A percentile compares a stretch with the other conserved stretches of the same genome.
These are phyloP conservation scores for Drosophila aff. DNA, from an alignment of 1,140 invertebrate species.

Conservation along the genomic window DNA sequence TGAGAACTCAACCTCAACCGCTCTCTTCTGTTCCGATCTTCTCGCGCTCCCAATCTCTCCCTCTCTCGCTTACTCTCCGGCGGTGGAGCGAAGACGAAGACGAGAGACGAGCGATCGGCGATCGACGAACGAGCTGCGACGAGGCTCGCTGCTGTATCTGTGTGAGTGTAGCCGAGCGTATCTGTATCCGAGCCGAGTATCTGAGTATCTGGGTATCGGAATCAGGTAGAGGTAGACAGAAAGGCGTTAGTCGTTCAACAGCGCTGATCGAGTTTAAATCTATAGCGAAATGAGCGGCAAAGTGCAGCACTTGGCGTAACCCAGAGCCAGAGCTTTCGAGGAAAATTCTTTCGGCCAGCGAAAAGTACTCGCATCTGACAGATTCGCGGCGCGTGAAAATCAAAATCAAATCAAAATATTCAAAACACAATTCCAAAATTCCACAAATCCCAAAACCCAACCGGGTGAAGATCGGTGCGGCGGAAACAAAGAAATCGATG, in stretches of 20 bases:
- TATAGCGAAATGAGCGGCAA: constrained; percentile 60
- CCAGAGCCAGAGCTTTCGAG: constrained; percentile 33
- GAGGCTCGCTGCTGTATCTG: constrained; percentile 18
- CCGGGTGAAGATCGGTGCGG: constrained; percentile 26
- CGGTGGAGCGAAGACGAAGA: constrained; percentile 2
- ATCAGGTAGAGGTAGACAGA: constrained; percentile 85
- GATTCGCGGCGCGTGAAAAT: constrained; percentile 28
- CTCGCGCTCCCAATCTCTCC: background rate
- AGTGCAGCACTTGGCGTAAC: constrained; percentile 45
- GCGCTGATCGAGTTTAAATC: constrained; percentile 85
- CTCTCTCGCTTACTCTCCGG: constrained; percentile 13
- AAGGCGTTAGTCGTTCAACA: constrained; percentile 85
- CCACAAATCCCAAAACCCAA: background rate
- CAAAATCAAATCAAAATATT: background rate
- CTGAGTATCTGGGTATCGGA: constrained; percentile 70
- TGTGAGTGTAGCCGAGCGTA: constrained; percentile 18
- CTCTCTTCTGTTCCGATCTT: constrained; percentile 3
- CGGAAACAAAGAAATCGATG: constrained; percentile 59
- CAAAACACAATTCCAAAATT: background rate
- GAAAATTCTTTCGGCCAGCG: constrained; percentile 24
- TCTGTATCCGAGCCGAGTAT: constrained; percentile 48
- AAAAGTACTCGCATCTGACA: constrained; percentile 13
- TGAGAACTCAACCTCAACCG: constrained; percentile 6
- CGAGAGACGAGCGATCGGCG: constrained; percentile 11
- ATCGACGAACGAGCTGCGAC: constrained; percentile 16